Evolutionary conservation across 2,797 vertebrate genomes (phyloP).

Genomic region (Mionectes olivaceus): DNA sequence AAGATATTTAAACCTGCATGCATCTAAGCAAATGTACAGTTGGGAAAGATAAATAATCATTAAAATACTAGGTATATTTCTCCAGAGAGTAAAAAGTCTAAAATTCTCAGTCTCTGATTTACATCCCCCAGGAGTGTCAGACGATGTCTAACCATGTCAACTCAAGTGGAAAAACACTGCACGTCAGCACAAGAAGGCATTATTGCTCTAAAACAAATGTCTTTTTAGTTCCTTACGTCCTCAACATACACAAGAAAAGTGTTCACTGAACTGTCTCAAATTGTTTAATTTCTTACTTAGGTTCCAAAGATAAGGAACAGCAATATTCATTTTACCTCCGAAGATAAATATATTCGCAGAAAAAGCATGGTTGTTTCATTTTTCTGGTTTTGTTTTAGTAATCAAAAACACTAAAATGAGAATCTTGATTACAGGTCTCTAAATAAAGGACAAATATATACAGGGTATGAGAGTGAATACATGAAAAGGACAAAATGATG

Average conservation of each 20-base stretch:
- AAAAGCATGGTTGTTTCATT: background rate
- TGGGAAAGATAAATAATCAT: conserved; percentile 45
- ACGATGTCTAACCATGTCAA: conserved; percentile 18
- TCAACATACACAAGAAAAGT: background rate
- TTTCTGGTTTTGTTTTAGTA: background rate
- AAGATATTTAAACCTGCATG: background rate
- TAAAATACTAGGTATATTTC: conserved; percentile 44
- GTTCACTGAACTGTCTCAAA: background rate
- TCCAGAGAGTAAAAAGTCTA: conserved; percentile 29
- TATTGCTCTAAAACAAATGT: conserved; percentile 17
- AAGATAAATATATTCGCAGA: background rate
- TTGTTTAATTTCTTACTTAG: background rate
- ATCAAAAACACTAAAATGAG: background rate
- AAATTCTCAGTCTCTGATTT: conserved; percentile 40
- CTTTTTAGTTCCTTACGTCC: background rate
- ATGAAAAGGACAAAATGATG: background rate
- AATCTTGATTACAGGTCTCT: background rate
- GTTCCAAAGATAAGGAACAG: background rate
- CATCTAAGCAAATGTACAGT: background rate
- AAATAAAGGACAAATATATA: background rate
- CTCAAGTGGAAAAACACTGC: conserved; percentile 59
- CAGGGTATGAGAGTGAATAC: background rate
- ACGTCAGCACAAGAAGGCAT: conserved; percentile 43
- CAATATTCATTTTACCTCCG: background rate
- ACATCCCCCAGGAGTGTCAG: conserved; percentile 7